Evolutionary conservation across 2,113 vertebrate species (phyloP).

Genomic region (Heterochromis multidens): DNA sequence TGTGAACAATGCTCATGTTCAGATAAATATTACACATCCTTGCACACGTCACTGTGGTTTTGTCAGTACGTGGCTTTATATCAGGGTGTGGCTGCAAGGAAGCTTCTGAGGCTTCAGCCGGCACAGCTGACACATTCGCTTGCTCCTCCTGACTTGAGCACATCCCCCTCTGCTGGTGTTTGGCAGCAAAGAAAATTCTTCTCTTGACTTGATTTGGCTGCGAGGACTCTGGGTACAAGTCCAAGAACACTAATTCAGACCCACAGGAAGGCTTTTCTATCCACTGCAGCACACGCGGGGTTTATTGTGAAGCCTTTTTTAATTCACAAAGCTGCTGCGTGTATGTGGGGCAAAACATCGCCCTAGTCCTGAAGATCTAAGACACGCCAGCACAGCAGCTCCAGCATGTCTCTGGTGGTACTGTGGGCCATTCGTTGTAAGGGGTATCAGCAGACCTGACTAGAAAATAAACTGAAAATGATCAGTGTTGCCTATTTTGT

Average conservation of each 20-base stretch:
- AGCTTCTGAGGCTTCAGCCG: neutral
- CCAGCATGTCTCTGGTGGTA: slow-evolving; percentile 47
- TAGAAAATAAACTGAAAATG: slow-evolving; percentile 27
- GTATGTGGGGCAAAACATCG: slow-evolving; percentile 69
- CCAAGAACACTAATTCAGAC: slow-evolving; percentile 58
- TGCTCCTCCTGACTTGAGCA: slow-evolving; percentile 51
- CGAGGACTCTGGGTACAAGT: slow-evolving; percentile 43
- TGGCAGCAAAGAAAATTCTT: slow-evolving; percentile 31
- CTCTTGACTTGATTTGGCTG: slow-evolving; percentile 28
- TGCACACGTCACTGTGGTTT: neutral
- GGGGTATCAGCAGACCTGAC: slow-evolving; percentile 27
- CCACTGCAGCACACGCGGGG: slow-evolving; percentile 27
- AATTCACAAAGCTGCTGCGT: slow-evolving; percentile 57
- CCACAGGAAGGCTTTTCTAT: slow-evolving; percentile 55
- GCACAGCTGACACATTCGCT: neutral
- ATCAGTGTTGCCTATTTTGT: slow-evolving; percentile 4
- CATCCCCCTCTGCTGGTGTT: slow-evolving; percentile 71
- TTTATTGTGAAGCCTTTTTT: slow-evolving; percentile 52
- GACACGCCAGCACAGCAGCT: slow-evolving; percentile 43
- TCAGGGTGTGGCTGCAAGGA: slow-evolving; percentile 55
- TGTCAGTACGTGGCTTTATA: neutral
- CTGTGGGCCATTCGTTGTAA: slow-evolving; percentile 6
- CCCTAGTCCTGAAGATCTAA: slow-evolving; percentile 64
- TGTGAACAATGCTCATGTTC: neutral
- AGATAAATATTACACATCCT: neutral